phyloP scores from a whole-genome alignment of 2,888 invertebrate genomes.

The Augiades crinisus region DNA sequence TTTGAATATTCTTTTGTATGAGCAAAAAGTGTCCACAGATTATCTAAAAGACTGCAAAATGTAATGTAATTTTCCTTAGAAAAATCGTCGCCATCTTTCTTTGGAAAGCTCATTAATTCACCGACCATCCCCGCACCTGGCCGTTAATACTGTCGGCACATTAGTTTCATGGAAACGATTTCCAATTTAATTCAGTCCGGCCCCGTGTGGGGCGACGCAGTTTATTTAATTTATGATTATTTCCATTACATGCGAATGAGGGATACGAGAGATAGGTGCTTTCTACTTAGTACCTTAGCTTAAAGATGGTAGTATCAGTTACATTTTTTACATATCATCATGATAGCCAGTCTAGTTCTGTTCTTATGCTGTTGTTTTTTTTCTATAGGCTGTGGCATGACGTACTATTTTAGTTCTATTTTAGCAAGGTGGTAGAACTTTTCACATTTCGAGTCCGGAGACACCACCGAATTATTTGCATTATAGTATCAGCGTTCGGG shows the following conservation, averaged over 20 bases:
- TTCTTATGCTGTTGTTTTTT: too few species aligned
- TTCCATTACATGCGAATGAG: slow-evolving; percentile 51
- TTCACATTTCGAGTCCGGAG: too few species aligned
- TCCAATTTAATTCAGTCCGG: slow-evolving; percentile 21
- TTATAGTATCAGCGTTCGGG: too few species aligned
- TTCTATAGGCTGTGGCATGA: too few species aligned
- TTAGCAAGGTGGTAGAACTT: too few species aligned
- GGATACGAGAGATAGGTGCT: slow-evolving; percentile 7
- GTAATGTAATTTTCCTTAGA: neutral
- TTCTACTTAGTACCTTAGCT: neutral
- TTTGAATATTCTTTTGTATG: too few species aligned
- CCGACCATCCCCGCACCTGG: neutral
- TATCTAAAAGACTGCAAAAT: neutral
- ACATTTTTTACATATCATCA: too few species aligned
- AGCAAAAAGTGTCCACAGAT: neutral
- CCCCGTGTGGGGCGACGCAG: slow-evolving; percentile 34
- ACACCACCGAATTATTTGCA: too few species aligned
- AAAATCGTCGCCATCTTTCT: neutral
- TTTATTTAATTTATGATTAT: slow-evolving; percentile 65
- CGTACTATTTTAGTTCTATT: too few species aligned
- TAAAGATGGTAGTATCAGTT: neutral
- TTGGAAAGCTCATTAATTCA: neutral
- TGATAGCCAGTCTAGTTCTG: too few species aligned
- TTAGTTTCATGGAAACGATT: slow-evolving; percentile 19
- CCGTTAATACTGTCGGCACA: slow-evolving; percentile 4